Percentiles rank a stretch among this genome's conserved stretches.
These are phyloP conservation scores for Clistopyga incitator DNA, from an alignment of 2,888 invertebrate species.

Conservation along the genomic window DNA sequence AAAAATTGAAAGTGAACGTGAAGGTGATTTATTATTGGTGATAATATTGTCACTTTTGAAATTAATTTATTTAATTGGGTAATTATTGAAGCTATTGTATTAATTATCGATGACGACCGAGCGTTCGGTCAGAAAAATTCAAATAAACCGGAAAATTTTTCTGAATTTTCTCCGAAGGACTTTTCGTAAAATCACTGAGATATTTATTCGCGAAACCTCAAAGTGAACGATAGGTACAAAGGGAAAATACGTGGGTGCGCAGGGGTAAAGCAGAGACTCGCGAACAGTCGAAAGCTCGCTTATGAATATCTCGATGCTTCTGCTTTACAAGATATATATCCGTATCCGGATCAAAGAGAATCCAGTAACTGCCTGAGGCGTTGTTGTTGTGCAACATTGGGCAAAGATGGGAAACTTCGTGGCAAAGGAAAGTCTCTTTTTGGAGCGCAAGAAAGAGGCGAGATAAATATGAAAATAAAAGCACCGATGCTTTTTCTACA, in stretches of 20 bases:
- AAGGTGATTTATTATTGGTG: too few species aligned
- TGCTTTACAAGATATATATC: neutral
- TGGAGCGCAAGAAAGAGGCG: neutral
- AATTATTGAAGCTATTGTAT: too few species aligned
- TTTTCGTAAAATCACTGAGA: neutral
- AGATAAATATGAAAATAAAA: neutral
- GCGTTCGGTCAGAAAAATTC: neutral
- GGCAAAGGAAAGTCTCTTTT: neutral
- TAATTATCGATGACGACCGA: constrained; percentile 5
- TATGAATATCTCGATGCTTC: constrained; percentile 61
- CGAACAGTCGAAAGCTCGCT: constrained; percentile 52
- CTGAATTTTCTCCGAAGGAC: neutral
- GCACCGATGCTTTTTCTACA: neutral
- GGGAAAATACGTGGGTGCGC: constrained; percentile 8
- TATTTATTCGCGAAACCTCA: constrained; percentile 36
- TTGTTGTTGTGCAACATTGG: constrained; percentile 17
- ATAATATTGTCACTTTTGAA: too few species aligned
- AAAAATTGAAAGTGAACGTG: too few species aligned
- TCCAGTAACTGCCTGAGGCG: constrained; percentile 44
- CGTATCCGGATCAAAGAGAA: constrained; percentile 61
- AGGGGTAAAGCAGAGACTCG: constrained; percentile 39
- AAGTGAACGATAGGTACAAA: constrained; percentile 53
- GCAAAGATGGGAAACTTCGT: constrained; percentile 6
- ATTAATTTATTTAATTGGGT: too few species aligned
- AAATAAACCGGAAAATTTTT: constrained; percentile 16